Evolutionary conservation across 2,888 invertebrate species (phyloP), one percentile per base, ranked within the genome.

Genomic region (Drosophila merina): DNA sequence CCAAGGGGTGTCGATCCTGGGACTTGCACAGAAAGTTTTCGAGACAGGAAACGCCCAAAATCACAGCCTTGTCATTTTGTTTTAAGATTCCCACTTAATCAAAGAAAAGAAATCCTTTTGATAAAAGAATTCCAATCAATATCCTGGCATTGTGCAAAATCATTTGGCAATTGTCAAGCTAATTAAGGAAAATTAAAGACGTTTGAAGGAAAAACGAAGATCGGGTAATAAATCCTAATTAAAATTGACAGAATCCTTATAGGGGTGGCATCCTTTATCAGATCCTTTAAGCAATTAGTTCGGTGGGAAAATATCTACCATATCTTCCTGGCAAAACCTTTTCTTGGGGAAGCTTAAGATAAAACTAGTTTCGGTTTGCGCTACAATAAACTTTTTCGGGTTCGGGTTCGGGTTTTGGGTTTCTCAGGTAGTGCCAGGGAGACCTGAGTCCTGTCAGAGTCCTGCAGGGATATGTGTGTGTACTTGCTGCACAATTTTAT

Each of bases 401-500:
- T 14, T 14, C 14, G 14, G 14, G 14, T 14, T 14, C 14, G 14
- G 14, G 58, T 26, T 66, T 66, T 77, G 14, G 58, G 30, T 66
- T 66, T 77, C 74, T 63, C 86, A 83, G 82, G 86, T 83, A 83
- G 86, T 81, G 74, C 66, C 56, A 42, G 60, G 74, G 73, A 75
- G 66, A 86, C 82, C 84, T 86, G 82, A 83, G 50, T 31, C 44
- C 59, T 14, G 7, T 45, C 33, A 30, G 52, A 47, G 50, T 47
- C 44, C 40, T 56, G 60, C 20, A 20, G 14, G 40, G 20, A 20
- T 42, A 40, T 4, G 8, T 60, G 40, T 73, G 63, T 75, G 79
- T 84, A 82, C 82, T 86, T 82, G 86, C 82, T 77, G 74, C 81
- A 84, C 79, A 85, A 85, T 85, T 85, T 85, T 82, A 87, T 74